A percentile compares a stretch with the other conserved stretches of the same genome.
These are phyloP conservation scores for Eurytoma adleriae DNA, from an alignment of 2,888 invertebrate species.

Conservation along the genomic window DNA sequence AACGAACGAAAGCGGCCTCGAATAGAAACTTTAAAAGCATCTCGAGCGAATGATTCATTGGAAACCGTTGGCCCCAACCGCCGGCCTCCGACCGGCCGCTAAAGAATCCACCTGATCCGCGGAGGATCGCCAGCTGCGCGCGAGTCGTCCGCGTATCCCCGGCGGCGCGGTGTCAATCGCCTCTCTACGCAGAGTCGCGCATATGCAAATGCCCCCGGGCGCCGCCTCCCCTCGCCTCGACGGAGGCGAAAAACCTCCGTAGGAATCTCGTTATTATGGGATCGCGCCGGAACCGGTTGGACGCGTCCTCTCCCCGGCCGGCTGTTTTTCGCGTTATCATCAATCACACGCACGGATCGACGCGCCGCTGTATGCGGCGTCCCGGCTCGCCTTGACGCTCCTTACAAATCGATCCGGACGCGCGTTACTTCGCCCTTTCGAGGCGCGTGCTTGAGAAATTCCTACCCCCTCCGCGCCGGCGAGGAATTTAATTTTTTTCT, in stretches of 20 bases:
- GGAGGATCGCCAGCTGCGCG: neutral
- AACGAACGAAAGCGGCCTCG: too few relatives aligned
- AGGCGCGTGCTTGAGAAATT: too few relatives aligned
- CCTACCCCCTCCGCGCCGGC: neutral
- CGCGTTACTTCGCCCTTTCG: neutral
- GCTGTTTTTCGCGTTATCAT: conserved; percentile 30
- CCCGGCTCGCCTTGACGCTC: conserved; percentile 72
- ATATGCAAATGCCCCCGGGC: too few relatives aligned
- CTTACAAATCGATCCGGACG: conserved; percentile 72
- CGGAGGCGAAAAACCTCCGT: neutral
- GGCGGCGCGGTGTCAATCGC: neutral
- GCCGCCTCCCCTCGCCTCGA: neutral
- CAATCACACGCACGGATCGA: conserved; percentile 11
- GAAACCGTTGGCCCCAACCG: too few relatives aligned
- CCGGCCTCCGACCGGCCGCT: neutral
- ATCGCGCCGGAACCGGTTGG: conserved; percentile 17
- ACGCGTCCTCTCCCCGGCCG: neutral
- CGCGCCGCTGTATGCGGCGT: neutral
- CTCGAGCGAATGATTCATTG: too few relatives aligned
- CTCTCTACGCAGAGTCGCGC: neutral
- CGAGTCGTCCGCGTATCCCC: neutral
- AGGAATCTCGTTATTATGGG: conserved; percentile 35
- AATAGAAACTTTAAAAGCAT: too few relatives aligned
- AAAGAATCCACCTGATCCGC: neutral
- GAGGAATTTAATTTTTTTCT: too few relatives aligned